Percentiles rank a stretch among this genome's conserved stretches.
Evolutionary conservation across 2,888 invertebrate genomes (phyloP).

Genomic region (Dryadula phaetusa): DNA sequence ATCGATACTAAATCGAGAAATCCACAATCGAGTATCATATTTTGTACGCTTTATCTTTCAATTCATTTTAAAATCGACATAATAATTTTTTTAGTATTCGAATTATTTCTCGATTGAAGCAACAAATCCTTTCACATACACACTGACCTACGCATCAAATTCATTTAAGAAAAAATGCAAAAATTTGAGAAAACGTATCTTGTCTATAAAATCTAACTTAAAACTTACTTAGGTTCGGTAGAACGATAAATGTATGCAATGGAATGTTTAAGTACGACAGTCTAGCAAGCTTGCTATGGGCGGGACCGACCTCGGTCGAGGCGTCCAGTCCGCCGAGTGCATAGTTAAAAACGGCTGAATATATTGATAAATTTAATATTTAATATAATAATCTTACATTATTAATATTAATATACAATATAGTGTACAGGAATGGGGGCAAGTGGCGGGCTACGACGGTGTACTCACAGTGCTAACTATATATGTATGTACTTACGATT

Average conservation of each 20-base stretch:
- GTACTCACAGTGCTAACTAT: conserved; percentile 70
- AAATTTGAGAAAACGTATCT: conserved; percentile 53
- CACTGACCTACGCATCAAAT: conserved; percentile 37
- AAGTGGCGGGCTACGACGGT: conserved; percentile 71
- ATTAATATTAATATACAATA: conserved; percentile 71
- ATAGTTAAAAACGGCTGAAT: conserved; percentile 64
- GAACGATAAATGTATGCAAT: conserved; percentile 70
- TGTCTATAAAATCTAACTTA: conserved; percentile 69
- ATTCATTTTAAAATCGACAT: not conserved
- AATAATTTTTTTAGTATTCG: not conserved
- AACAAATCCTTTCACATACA: conserved; percentile 42
- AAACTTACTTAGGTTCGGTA: conserved; percentile 48
- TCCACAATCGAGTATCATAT: not conserved
- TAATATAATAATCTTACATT: conserved; percentile 65
- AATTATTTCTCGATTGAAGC: not conserved
- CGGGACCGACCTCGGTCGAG: conserved; percentile 70
- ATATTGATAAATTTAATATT: conserved; percentile 56
- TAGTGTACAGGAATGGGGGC: conserved; percentile 73
- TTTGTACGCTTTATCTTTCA: conserved; percentile 6
- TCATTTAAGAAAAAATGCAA: conserved; percentile 51
- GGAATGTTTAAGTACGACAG: conserved; percentile 83
- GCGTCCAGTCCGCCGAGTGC: conserved; percentile 70
- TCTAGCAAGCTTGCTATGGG: conserved; percentile 71
- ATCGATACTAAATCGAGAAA: conserved; percentile 28
- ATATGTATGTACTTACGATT: conserved; percentile 80